Conservation (phyloP, 2,113 vertebrate species). For the Eleginops maclovinus region DNA sequence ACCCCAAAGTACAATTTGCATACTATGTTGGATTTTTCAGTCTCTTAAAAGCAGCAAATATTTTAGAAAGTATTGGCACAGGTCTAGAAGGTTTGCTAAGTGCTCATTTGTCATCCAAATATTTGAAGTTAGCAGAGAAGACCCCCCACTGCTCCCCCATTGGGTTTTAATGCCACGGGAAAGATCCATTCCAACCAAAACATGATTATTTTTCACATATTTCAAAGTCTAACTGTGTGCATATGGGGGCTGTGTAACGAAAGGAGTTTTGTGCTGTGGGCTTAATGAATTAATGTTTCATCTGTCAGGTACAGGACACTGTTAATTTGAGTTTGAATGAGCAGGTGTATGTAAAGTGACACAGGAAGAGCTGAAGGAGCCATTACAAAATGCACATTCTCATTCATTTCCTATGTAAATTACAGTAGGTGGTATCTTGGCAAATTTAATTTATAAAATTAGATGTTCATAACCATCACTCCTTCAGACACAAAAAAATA, state of each 20-base stretch:
- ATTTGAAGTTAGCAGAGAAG: conserved; percentile 34
- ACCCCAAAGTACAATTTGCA: background rate
- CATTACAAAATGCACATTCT: background rate
- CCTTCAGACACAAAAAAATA: background rate
- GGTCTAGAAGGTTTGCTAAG: background rate
- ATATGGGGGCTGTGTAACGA: background rate
- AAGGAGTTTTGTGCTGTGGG: background rate
- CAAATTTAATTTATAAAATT: conserved; percentile 22
- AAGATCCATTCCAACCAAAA: conserved; percentile 26
- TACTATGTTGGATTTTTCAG: background rate
- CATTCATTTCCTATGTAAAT: background rate
- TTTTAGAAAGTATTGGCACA: background rate
- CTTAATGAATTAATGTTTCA: conserved; percentile 27
- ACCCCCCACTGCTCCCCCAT: conserved; percentile 22
- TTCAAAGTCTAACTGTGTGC: conserved; percentile 28
- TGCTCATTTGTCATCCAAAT: conserved; percentile 37
- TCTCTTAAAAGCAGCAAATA: background rate
- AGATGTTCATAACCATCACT: background rate
- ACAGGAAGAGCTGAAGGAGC: conserved; percentile 6
- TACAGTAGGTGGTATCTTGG: background rate
- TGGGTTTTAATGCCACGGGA: conserved; percentile 15
- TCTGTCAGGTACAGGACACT: conserved; percentile 14
- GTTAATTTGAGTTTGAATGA: conserved; percentile 20
- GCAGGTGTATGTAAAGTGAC: conserved; percentile 1
- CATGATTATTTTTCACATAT: conserved; percentile 23